These are phyloP conservation scores for Eretmochelys imbricata DNA, from an alignment of 2,113 vertebrate species.

Conservation along the genomic window DNA sequence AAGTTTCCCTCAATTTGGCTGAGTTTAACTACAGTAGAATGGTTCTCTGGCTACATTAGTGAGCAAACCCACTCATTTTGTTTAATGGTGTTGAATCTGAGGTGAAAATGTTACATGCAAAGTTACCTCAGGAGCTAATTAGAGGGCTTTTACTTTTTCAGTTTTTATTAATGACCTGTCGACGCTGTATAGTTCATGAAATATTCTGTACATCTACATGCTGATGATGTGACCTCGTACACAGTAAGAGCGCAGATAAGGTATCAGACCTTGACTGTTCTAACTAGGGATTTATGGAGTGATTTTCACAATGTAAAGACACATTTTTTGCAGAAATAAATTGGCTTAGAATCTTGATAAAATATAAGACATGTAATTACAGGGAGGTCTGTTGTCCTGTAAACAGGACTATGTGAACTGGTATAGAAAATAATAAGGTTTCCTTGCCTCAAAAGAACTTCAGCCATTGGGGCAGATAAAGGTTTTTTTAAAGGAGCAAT, in stretches of 20 bases:
- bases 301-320: slow-evolving; percentile 64
- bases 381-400: neutral
- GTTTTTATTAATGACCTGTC: slow-evolving; percentile 83
- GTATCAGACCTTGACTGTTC: slow-evolving; percentile 72
- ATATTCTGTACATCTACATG: slow-evolving; percentile 73
- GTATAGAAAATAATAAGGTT: slow-evolving; percentile 22
- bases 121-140: slow-evolving; percentile 85
- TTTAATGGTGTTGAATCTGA: slow-evolving; percentile 82
- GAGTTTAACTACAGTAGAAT: slow-evolving; percentile 76
- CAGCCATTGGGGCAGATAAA: neutral
- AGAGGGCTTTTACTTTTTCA: slow-evolving; percentile 78
- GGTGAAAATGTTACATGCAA: slow-evolving; percentile 81
- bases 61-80: slow-evolving; percentile 80
- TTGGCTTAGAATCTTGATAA: slow-evolving; percentile 23
- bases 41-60: slow-evolving; percentile 74
- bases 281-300: slow-evolving; percentile 70
- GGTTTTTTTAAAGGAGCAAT: neutral
- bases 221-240: slow-evolving; percentile 77
- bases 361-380: slow-evolving; percentile 29
- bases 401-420: slow-evolving; percentile 29
- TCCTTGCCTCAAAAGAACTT: slow-evolving; percentile 3
- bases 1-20: slow-evolving; percentile 74
- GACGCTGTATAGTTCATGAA: slow-evolving; percentile 73
- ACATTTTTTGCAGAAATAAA: slow-evolving; percentile 59
- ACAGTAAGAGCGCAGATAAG: slow-evolving; percentile 67